Conservation (phyloP, 2,113 vertebrate species). For the Rattus rattus region DNA sequence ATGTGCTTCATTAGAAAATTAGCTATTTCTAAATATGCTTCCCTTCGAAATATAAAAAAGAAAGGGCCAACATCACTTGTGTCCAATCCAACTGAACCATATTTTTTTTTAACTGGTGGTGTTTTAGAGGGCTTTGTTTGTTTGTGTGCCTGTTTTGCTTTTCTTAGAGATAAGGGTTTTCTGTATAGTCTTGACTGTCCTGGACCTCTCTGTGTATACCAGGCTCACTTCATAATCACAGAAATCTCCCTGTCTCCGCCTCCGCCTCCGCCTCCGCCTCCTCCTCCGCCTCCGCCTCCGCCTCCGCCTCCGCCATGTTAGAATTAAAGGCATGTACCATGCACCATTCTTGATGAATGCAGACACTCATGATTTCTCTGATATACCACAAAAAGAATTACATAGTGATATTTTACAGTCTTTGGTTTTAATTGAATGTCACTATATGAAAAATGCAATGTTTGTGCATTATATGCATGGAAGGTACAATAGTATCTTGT, state of each 20-base stretch:
- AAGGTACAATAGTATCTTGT: not conserved
- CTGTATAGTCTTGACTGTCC: not conserved
- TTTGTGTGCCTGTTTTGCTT: too few relatives aligned
- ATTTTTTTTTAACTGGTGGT: not conserved
- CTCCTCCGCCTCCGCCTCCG: too few relatives aligned
- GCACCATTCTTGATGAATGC: not conserved
- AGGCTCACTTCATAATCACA: not conserved
- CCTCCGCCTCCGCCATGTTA: not conserved
- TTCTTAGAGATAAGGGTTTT: not conserved
- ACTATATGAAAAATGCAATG: not conserved
- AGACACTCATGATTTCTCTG: not conserved
- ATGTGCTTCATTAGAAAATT: not conserved
- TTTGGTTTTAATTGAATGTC: not conserved
- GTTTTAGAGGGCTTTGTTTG: too few relatives aligned
- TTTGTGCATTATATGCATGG: not conserved
- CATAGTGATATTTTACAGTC: not conserved
- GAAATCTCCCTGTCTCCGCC: not conserved
- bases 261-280: too few relatives aligned
- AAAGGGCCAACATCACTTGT: not conserved
- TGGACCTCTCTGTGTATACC: not conserved
- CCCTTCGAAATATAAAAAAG: not conserved
- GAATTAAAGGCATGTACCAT: not conserved
- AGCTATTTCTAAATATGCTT: not conserved
- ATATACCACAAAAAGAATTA: not conserved
- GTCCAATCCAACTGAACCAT: not conserved